Conservation (phyloP, 1,140 invertebrate species). For the Sesamia nonagrioides region DNA sequence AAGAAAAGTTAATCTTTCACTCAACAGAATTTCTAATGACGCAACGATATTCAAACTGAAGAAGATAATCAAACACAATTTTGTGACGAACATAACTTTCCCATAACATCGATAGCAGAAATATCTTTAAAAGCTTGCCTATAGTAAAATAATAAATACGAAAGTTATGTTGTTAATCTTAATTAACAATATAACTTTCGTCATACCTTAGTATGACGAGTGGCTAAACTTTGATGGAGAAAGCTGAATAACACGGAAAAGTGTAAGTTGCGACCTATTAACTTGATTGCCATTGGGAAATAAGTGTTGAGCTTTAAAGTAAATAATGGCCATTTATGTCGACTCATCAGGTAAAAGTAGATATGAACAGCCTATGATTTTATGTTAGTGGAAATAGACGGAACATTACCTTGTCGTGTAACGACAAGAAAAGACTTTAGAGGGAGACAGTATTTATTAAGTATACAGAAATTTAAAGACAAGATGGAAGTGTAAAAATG, state of each 20-base stretch:
- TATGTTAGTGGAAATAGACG: neutral
- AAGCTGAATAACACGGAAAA: neutral
- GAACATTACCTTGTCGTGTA: neutral
- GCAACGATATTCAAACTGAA: neutral
- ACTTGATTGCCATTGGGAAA: neutral
- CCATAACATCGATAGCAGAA: too few relatives aligned
- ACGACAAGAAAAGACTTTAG: too few relatives aligned
- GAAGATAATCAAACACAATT: neutral
- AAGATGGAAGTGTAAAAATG: too few relatives aligned
- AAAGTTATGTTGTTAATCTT: neutral
- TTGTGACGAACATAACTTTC: neutral
- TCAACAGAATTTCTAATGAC: neutral
- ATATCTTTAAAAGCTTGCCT: neutral
- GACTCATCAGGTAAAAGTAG: neutral
- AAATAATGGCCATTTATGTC: neutral
- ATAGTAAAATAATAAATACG: constrained; percentile 4
- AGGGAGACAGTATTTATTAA: too few relatives aligned
- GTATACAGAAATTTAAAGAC: too few relatives aligned
- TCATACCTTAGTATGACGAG: too few relatives aligned
- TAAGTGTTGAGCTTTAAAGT: neutral
- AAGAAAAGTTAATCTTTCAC: neutral
- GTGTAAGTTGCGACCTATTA: neutral
- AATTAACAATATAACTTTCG: too few relatives aligned
- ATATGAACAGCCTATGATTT: neutral
- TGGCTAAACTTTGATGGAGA: neutral